Evolutionary conservation across 2,888 invertebrate species (phyloP).

Genomic region (Hirtodrosophila histrioides): DNA sequence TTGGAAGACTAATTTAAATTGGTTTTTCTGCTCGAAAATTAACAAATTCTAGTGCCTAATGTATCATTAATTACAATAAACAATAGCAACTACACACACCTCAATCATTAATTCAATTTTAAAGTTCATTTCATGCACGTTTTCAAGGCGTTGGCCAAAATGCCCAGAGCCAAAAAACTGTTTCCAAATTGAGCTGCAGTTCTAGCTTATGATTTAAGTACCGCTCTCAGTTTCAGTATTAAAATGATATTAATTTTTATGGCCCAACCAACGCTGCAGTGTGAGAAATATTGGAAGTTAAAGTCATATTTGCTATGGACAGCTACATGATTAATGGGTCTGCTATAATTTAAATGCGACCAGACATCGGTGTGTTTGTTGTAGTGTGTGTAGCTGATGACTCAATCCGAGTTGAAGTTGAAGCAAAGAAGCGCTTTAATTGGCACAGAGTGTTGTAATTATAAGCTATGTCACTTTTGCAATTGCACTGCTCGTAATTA

Average conservation of each 20-base stretch:
- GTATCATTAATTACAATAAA: slow-evolving; percentile 63
- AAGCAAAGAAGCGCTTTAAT: slow-evolving; percentile 46
- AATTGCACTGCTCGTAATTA: slow-evolving; percentile 48
- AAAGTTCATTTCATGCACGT: slow-evolving; percentile 41
- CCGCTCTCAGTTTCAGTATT: slow-evolving; percentile 68
- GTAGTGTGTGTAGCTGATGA: slow-evolving; percentile 50
- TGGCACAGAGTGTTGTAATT: slow-evolving; percentile 46
- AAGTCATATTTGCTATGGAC: slow-evolving; percentile 36
- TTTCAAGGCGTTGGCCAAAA: slow-evolving; percentile 63
- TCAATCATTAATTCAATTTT: slow-evolving; percentile 41
- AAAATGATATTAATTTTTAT: slow-evolving; percentile 59
- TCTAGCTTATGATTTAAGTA: slow-evolving; percentile 53
- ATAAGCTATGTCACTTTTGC: slow-evolving; percentile 52
- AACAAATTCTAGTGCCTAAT: slow-evolving; percentile 52
- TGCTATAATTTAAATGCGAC: background rate
- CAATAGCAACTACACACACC: slow-evolving; percentile 38
- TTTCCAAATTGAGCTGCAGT: slow-evolving; percentile 37
- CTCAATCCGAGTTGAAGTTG: slow-evolving; percentile 59
- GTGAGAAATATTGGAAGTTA: slow-evolving; percentile 46
- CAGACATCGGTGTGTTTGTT: background rate
- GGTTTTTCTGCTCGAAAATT: slow-evolving; percentile 24
- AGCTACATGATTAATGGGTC: slow-evolving; percentile 51
- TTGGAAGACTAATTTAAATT: slow-evolving; percentile 47
- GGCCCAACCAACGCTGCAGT: slow-evolving; percentile 10
- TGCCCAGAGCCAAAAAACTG: slow-evolving; percentile 25